Base-by-base conservation (phyloP, 35 echinoderm and acorn worm species). In the Lytechinus pictus region DNA sequence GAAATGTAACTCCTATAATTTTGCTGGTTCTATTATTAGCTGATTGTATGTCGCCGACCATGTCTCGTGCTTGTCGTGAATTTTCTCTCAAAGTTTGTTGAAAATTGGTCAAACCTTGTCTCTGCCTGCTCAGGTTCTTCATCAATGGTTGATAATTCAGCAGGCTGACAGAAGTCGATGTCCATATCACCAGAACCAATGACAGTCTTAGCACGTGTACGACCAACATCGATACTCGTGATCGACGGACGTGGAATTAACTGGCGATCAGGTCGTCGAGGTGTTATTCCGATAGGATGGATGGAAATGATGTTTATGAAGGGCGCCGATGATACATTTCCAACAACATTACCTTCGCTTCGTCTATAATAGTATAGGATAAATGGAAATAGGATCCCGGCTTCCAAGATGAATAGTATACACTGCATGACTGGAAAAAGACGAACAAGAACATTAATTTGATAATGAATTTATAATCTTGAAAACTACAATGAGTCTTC, bases 321-420 rank as follows among this genome's bases (percentile, higher is more conserved):
- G 10, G 52, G 92, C 6, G 57, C n/a, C n/a, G n/a, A 3, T 1
- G 92, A 28, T 54, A 57, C 53, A 54, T 27, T 57, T 10, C 92
- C 92, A 14, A 93, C 92, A 9, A 93, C 54, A 16, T 93, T 93
- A 28, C 92, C 92, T 27, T 93, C 55, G 92, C 9, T 54, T 54
- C 92, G 27, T 55, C 92, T 53, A 27, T 93, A 93, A 54, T 93
- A 93, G n/a, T 57, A 28, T 16, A 53, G 16, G 52, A 93, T 57
- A 54, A 93, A 93, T 3, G 92, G 92, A 44, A 93, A 93, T 16
- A 57, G 12, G 52, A 93, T 54, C 10, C 92, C 92, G 9, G 92
- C 28, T 57, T 93, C 92, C 28, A 93, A 12, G 53, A 93, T 93
- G 92, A 93, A 54, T 57, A 93, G 19, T 6, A 54, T 55, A 54